Evolutionary conservation across 2,797 vertebrate genomes (phyloP).

Genomic region (Trachurus trachurus): DNA sequence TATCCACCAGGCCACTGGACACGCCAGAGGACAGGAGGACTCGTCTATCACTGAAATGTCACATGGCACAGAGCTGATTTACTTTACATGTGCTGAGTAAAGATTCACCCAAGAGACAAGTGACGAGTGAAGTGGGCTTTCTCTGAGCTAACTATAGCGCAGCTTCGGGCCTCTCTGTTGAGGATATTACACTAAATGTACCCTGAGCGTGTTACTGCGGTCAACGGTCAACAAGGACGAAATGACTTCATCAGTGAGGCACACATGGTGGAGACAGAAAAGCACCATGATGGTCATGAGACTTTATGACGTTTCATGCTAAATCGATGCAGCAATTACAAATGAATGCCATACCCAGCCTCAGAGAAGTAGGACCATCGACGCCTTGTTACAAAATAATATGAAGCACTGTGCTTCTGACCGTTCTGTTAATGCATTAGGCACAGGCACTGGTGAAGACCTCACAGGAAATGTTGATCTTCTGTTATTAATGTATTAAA

Average conservation of each 20-base stretch:
- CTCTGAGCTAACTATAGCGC: background rate
- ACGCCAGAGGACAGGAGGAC: background rate
- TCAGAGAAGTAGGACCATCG: background rate
- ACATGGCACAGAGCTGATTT: background rate
- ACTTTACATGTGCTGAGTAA: background rate
- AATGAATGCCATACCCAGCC: background rate
- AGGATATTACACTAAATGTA: background rate
- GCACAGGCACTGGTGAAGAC: background rate
- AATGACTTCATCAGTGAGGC: background rate
- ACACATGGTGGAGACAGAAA: background rate
- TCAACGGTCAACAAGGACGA: background rate
- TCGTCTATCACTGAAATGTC: background rate
- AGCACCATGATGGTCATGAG: background rate
- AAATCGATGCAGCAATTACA: background rate
- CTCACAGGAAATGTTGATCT: background rate
- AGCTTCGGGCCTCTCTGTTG: background rate
- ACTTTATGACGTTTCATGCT: conserved; percentile 8
- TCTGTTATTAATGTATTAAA: background rate
- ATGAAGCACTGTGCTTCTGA: background rate
- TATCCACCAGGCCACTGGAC: background rate
- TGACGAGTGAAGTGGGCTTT: too few relatives aligned
- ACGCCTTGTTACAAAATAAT: background rate
- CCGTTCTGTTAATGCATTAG: background rate
- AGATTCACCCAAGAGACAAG: conserved; percentile 2
- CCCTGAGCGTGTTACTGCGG: background rate